Evolutionary conservation across 2,113 vertebrate species (phyloP).

Genomic region (Seriola quinqueradiata): DNA sequence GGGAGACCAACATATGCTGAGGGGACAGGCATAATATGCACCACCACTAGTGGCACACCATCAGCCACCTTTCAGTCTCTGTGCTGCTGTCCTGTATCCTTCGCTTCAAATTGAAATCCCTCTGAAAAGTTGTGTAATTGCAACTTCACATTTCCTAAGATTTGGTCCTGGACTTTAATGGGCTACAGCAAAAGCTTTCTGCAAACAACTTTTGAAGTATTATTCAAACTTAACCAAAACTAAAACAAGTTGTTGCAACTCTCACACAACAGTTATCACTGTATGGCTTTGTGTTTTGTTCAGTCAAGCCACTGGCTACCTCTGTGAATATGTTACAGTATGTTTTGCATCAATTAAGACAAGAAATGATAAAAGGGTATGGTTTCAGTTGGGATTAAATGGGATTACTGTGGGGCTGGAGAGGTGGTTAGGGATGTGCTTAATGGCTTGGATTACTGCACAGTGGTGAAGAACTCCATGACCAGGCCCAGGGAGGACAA

Average conservation of each 20-base stretch:
- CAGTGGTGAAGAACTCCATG: constrained; percentile 44
- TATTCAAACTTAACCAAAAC: not conserved
- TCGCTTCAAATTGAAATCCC: too few species aligned
- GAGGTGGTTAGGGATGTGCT: constrained; percentile 58
- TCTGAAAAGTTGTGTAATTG: too few species aligned
- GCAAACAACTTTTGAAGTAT: not conserved
- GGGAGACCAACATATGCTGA: too few species aligned
- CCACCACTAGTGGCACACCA: too few species aligned
- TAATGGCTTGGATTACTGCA: constrained; percentile 73
- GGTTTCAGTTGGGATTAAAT: constrained; percentile 36
- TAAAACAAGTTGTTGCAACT: not conserved
- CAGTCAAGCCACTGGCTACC: not conserved
- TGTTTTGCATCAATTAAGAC: not conserved
- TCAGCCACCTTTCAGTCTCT: too few species aligned
- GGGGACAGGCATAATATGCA: too few species aligned
- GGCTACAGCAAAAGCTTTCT: not conserved
- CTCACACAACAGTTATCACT: not conserved
- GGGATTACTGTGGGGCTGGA: constrained; percentile 53
- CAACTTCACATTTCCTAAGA: too few species aligned
- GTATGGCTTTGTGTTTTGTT: not conserved
- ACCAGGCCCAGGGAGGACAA: not conserved
- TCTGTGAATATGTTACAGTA: not conserved
- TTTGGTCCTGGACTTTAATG: not conserved
- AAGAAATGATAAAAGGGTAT: constrained; percentile 33
- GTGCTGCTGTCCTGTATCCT: too few species aligned